Conservation (phyloP, 1,140 invertebrate species). For the Tetramorium simillimum region DNA sequence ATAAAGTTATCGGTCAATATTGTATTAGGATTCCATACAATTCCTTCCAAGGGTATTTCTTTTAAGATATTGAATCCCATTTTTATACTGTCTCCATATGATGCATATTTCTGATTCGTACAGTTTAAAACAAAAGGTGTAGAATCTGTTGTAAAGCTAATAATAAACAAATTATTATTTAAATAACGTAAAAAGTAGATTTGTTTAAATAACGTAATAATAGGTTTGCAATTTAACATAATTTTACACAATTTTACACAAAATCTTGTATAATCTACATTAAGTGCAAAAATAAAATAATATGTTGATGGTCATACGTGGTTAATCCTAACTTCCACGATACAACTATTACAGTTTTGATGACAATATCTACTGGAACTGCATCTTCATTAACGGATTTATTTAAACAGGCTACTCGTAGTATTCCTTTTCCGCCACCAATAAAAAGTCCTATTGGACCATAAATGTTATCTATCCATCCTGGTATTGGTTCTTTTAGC, state of each 20-base stretch:
- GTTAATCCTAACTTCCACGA: conserved; percentile 90
- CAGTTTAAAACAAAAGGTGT: conserved; percentile 91
- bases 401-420: conserved; percentile 90
- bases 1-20: conserved; percentile 84
- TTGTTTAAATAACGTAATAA: not conserved
- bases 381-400: conserved; percentile 89
- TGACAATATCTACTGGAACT: conserved; percentile 95
- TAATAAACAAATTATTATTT: not conserved
- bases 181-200: not conserved
- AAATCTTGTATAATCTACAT: not conserved
- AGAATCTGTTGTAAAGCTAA: conserved; percentile 86
- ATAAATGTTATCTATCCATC: conserved; percentile 98
- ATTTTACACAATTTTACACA: not conserved
- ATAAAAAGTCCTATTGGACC: conserved; percentile 93
- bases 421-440: conserved; percentile 93
- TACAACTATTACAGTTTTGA: conserved; percentile 91
- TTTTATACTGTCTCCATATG: conserved; percentile 83
- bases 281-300: not conserved
- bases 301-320: conserved; percentile 84
- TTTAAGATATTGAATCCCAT: conserved; percentile 85
- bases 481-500: conserved; percentile 88
- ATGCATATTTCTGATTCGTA: not conserved
- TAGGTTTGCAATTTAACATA: not conserved
- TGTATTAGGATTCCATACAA: conserved; percentile 89
- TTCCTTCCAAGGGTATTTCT: conserved; percentile 88